These are phyloP conservation scores for Pagetopsis macropterus DNA, from an alignment of 2,797 vertebrate species.

Conservation along the genomic window DNA sequence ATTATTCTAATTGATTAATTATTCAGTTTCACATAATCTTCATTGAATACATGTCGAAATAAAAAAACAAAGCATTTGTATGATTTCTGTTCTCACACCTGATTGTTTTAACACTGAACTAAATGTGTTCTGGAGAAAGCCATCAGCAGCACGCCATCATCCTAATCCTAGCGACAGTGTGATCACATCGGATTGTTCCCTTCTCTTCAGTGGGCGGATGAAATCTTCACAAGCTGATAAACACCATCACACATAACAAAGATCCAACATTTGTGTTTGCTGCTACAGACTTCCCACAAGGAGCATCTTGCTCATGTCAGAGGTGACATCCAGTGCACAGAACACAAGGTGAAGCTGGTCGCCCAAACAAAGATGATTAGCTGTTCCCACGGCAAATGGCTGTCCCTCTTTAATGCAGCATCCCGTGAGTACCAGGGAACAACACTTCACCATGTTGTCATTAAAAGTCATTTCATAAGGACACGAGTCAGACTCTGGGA, in stretches of 20 bases:
- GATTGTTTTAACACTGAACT: conserved; percentile 33
- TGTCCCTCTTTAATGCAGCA: conserved; percentile 39
- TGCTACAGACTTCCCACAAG: conserved; percentile 8
- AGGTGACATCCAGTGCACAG: conserved; percentile 16
- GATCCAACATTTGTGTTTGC: conserved; percentile 1
- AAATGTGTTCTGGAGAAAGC: conserved; percentile 32
- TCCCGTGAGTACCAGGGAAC: conserved; percentile 33
- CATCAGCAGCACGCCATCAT: conserved; percentile 38
- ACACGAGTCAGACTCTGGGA: conserved; percentile 34
- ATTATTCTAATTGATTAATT: conserved; percentile 15
- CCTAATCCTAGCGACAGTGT: conserved; percentile 23
- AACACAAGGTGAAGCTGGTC: conserved; percentile 17
- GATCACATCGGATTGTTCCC: conserved; percentile 49
- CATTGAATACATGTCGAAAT: conserved; percentile 20
- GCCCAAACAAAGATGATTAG: conserved; percentile 41
- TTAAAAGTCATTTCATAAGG: conserved; percentile 59
- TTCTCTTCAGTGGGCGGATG: conserved; percentile 20
- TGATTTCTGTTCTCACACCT: conserved; percentile 38
- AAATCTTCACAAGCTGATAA: conserved; percentile 33
- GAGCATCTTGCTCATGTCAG: conserved; percentile 28
- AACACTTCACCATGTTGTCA: conserved; percentile 53
- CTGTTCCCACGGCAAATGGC: conserved; percentile 34
- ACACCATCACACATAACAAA: conserved; percentile 26
- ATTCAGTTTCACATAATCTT: background rate
- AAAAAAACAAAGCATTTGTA: conserved; percentile 7